Evolutionary conservation across 2,797 vertebrate genomes (phyloP).

Genomic region (Thaleichthys pacificus): DNA sequence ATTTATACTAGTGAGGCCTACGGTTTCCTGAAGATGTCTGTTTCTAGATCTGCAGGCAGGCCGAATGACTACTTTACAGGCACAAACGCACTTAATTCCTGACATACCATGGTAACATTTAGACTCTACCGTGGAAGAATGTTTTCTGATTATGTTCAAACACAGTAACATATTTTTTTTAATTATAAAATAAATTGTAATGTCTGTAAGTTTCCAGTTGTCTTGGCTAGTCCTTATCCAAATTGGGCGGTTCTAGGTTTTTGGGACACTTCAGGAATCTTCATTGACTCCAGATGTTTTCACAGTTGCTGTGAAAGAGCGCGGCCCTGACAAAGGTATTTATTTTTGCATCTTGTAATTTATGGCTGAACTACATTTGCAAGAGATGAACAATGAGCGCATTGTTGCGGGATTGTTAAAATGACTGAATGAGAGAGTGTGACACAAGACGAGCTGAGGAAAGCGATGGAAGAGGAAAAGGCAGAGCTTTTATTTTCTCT

Average conservation of each 20-base stretch:
- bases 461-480: conserved; percentile 6
- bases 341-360: not conserved
- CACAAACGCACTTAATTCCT: conserved; percentile 49
- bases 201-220: not conserved
- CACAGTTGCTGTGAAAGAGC: not conserved
- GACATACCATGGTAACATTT: conserved; percentile 47
- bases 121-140: not conserved
- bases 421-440: not conserved
- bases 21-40: conserved; percentile 32
- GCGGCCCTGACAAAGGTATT: not conserved
- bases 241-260: not conserved
- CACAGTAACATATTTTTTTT: not conserved
- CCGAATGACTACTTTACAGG: conserved; percentile 21
- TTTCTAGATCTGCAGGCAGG: conserved; percentile 38
- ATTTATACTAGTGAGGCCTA: not conserved
- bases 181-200: not conserved
- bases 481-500: conserved; percentile 20
- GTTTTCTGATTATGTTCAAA: not conserved
- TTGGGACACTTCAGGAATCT: conserved; percentile 13
- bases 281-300: conserved; percentile 57
- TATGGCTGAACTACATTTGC: not conserved
- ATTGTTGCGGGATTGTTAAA: not conserved
- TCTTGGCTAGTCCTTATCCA: not conserved
- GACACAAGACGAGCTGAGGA: not conserved
- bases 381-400: not conserved